Conservation (phyloP, 53 echinoderm and acorn worm genomes). For the Arbacia lixula region DNA sequence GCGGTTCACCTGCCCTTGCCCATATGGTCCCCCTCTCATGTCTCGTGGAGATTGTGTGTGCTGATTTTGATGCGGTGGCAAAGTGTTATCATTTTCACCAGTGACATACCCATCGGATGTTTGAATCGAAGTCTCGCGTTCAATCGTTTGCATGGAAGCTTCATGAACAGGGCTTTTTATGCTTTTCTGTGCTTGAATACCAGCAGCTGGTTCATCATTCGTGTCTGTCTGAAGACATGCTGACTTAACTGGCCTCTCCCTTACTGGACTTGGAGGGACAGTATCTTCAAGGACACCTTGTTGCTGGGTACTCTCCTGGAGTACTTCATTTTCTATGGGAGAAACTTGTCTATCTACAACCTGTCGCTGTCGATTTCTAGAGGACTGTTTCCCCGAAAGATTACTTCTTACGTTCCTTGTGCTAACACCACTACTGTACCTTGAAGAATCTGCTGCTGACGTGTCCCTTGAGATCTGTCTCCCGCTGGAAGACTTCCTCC, state of each 20-base stretch:
- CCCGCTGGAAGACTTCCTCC: slow-evolving; percentile 3
- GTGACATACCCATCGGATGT: slow-evolving; percentile 22
- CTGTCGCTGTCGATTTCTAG: slow-evolving; percentile 2
- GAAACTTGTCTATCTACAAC: slow-evolving; percentile 38
- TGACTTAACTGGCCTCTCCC: slow-evolving; percentile 27
- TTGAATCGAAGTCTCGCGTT: slow-evolving; percentile 35
- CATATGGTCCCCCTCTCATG: slow-evolving; percentile 16
- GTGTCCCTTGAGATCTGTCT: slow-evolving; percentile 17
- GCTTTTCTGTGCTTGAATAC: neutral
- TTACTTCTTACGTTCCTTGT: slow-evolving; percentile 3
- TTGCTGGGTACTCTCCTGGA: slow-evolving; percentile 19
- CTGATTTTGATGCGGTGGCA: slow-evolving; percentile 3
- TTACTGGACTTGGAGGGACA: slow-evolving; percentile 8
- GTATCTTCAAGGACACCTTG: slow-evolving; percentile 49
- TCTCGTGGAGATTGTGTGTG: slow-evolving; percentile 6
- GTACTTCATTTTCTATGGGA: slow-evolving; percentile 37
- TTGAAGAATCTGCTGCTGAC: slow-evolving; percentile 50
- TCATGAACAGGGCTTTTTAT: slow-evolving; percentile 56
- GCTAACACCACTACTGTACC: slow-evolving; percentile 7
- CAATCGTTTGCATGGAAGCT: slow-evolving; percentile 27
- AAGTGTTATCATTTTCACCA: slow-evolving; percentile 27
- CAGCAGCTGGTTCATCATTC: neutral
- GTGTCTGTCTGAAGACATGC: slow-evolving; percentile 38
- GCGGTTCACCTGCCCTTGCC: slow-evolving; percentile 26
- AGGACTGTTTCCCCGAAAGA: neutral